These are phyloP conservation scores for Galagoides demidoff DNA, from an alignment of 2,797 vertebrate species.

Conservation along the genomic window DNA sequence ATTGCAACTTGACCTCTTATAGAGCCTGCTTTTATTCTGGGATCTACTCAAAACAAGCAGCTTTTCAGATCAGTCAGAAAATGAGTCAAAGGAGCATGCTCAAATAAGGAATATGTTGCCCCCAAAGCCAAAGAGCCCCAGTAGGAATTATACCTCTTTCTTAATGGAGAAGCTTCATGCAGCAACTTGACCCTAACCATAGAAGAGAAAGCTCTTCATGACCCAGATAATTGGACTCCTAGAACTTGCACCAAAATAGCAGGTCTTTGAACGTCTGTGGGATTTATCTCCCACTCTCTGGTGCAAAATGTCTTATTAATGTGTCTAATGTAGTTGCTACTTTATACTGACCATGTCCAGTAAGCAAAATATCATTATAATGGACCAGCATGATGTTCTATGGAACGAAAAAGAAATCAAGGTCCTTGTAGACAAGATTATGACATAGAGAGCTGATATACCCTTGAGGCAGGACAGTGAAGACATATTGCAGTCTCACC, in stretches of 20 bases:
- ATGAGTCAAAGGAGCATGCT: slow-evolving; percentile 12
- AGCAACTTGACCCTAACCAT: slow-evolving; percentile 22
- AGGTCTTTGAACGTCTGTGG: slow-evolving; percentile 27
- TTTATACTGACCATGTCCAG: neutral
- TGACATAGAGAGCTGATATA: neutral
- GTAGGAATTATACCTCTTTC: neutral
- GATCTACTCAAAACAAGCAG: slow-evolving; percentile 45
- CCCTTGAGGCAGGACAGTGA: neutral
- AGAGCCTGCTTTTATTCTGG: slow-evolving; percentile 5
- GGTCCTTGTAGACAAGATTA: neutral
- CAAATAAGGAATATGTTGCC: slow-evolving; percentile 9
- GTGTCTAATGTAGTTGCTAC: neutral
- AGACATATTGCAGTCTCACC: neutral
- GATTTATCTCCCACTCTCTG: slow-evolving; percentile 2
- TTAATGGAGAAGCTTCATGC: neutral
- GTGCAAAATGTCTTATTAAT: neutral
- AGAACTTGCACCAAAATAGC: slow-evolving; percentile 30
- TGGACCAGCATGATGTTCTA: neutral
- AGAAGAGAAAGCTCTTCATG: slow-evolving; percentile 50
- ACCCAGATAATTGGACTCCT: neutral
- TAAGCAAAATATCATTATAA: neutral
- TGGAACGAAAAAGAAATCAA: neutral
- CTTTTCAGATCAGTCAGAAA: slow-evolving; percentile 62
- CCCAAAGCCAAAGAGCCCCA: slow-evolving; percentile 12
- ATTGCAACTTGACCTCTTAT: slow-evolving; percentile 42